Evolutionary conservation across 2,888 invertebrate genomes (phyloP), one percentile per base, ranked within the genome.

Genomic region (Tromatobia lineatoria): DNA sequence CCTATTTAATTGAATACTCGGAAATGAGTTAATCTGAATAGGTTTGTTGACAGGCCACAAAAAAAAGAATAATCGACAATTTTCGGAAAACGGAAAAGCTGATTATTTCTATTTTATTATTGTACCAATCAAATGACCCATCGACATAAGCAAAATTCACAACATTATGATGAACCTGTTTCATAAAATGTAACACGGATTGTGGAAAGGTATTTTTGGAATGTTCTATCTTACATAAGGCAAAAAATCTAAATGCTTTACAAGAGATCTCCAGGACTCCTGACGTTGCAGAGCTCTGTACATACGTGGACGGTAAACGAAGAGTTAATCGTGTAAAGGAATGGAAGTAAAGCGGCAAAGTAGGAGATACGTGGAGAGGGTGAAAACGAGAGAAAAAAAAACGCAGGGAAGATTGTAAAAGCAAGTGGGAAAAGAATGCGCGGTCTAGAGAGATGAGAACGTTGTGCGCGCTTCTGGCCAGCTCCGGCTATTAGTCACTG

Each of bases 401-500:
- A 29, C 29, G 47, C 29, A 29, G 47, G 61, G 50, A 64, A 23
- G 67, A 54, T 45, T 66, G 61, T 57, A 70, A 57, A 71, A 73
- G 74, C 34, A 42, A 85, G 74, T 59, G 38, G 70, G 47, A 80
- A 73, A 83, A 78, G 61, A 71, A 81, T 66, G 38, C 71, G 70
- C 38, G n/a, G 61, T 50, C 18, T 52, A 87, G 87, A 87, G 86
- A 85, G 86, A 85, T 77, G 87, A 70, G 89, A 85, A 88, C 85
- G 83, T 84, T 86, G 86, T 82, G 75, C 86, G 64, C 86, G 88
- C 78, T 80, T 76, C 80, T 87, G 89, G 89, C 88, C 89, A 88
- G 85, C 83, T 87, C 86, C 87, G 87, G 87, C 91, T 90, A 91
- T 90, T 91, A 90, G 90, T 91, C 89, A 91, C 87, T 86, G 76